Evolutionary conservation across 2,113 vertebrate genomes (phyloP).

Genomic region (Nesoenas mayeri): DNA sequence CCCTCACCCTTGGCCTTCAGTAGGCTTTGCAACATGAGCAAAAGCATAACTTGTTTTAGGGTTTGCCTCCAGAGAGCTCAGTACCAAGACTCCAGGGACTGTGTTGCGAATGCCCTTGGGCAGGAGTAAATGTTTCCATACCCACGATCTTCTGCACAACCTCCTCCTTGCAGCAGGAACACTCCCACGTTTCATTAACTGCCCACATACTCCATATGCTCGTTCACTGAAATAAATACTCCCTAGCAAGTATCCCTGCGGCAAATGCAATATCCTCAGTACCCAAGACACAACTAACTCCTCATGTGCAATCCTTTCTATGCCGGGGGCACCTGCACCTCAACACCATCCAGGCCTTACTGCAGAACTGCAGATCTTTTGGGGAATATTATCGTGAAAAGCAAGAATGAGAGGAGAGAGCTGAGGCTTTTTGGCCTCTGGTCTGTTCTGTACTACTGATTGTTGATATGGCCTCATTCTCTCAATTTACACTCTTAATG

Average conservation of each 20-base stretch:
- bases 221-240: background rate
- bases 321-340: background rate
- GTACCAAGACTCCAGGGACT: background rate
- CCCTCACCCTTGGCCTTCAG: background rate
- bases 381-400: background rate
- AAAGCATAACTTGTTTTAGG: background rate
- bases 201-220: background rate
- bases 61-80: background rate
- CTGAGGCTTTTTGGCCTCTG: background rate
- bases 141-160: fast-evolving
- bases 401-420: background rate
- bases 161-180: background rate
- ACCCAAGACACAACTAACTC: background rate
- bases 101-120: background rate
- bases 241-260: background rate
- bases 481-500: background rate
- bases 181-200: background rate
- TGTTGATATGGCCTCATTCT: background rate
- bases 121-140: background rate
- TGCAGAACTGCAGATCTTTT: background rate
- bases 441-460: background rate
- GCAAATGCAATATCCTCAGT: fast-evolving
- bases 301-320: background rate
- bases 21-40: background rate
- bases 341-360: background rate